These are phyloP conservation scores for Paedocypris sp. DNA, from an alignment of 2,113 vertebrate species.

Conservation along the genomic window DNA sequence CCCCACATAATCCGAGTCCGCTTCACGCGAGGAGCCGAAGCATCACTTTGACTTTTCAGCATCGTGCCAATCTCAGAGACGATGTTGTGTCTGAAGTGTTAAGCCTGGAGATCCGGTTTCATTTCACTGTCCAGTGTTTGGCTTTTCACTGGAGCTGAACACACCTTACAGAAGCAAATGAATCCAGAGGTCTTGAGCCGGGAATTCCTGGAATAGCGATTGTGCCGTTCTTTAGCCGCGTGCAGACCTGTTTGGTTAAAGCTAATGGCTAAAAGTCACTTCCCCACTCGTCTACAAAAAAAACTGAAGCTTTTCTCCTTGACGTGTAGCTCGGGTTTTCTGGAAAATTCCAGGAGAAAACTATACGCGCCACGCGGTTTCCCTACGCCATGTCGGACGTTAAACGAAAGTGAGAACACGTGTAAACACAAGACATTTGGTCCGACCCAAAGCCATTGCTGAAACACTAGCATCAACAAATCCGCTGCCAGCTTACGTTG, in stretches of 20 bases:
- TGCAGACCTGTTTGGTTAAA: too few species aligned
- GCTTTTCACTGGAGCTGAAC: constrained; percentile 52
- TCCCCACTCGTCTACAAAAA: too few species aligned
- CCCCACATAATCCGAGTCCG: not conserved
- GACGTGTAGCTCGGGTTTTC: too few species aligned
- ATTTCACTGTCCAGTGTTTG: constrained; percentile 35
- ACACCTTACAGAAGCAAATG: constrained; percentile 44
- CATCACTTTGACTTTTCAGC: constrained; percentile 21
- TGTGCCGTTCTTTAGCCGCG: constrained; percentile 26
- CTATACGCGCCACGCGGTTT: not conserved
- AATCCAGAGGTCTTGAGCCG: constrained; percentile 44
- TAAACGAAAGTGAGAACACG: constrained; percentile 28
- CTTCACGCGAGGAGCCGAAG: not conserved
- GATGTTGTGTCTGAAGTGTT: constrained; percentile 38
- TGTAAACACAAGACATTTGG: constrained; percentile 26
- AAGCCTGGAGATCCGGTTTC: constrained; percentile 52
- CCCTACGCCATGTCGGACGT: not conserved
- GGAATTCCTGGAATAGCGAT: constrained; percentile 47
- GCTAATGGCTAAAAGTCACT: too few species aligned
- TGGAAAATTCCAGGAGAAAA: too few species aligned
- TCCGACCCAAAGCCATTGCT: not conserved
- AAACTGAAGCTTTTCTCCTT: too few species aligned
- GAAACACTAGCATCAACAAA: constrained; percentile 38
- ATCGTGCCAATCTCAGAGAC: not conserved
- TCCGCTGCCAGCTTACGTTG: constrained; percentile 27